A percentile compares a stretch with the other conserved stretches of the same genome.
Evolutionary conservation across 2,113 vertebrate genomes (phyloP).

Genomic region (Plecturocebus donacophilus): DNA sequence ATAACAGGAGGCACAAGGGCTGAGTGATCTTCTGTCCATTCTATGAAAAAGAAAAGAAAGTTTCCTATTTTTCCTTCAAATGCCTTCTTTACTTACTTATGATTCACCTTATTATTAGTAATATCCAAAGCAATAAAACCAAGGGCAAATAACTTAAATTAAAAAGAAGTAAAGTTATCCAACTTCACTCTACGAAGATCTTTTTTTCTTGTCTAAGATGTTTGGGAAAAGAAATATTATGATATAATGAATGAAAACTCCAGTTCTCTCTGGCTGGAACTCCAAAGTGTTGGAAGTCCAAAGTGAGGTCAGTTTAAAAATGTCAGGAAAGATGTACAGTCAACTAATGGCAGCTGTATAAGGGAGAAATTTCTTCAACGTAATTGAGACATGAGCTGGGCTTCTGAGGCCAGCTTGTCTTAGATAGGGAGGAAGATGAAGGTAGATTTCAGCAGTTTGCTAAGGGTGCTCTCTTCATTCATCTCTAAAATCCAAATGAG

Average conservation of each 20-base stretch:
- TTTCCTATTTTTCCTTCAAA: slow-evolving; percentile 40
- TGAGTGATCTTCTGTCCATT: slow-evolving; percentile 95
- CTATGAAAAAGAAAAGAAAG: slow-evolving; percentile 88
- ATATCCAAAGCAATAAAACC: neutral
- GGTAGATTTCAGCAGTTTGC: neutral
- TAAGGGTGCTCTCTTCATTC: too few species aligned
- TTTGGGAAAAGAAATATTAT: neutral
- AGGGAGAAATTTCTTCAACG: neutral
- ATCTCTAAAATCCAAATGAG: neutral
- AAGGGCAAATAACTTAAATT: neutral
- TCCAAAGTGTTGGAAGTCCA: too few species aligned
- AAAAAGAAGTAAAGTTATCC: neutral
- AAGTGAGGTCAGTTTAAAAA: neutral
- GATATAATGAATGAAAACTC: neutral
- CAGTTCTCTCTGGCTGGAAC: neutral
- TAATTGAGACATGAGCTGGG: neutral
- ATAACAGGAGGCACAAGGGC: slow-evolving; percentile 90
- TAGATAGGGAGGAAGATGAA: neutral
- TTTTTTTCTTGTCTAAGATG: neutral
- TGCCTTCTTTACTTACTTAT: neutral
- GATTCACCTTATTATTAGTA: neutral
- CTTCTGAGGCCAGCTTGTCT: neutral
- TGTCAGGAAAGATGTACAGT: neutral
- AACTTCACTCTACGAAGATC: neutral
- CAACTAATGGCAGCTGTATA: neutral